phyloP scores from a whole-genome alignment of 2,113 vertebrate genomes.

The Scartelaos histophorus region DNA sequence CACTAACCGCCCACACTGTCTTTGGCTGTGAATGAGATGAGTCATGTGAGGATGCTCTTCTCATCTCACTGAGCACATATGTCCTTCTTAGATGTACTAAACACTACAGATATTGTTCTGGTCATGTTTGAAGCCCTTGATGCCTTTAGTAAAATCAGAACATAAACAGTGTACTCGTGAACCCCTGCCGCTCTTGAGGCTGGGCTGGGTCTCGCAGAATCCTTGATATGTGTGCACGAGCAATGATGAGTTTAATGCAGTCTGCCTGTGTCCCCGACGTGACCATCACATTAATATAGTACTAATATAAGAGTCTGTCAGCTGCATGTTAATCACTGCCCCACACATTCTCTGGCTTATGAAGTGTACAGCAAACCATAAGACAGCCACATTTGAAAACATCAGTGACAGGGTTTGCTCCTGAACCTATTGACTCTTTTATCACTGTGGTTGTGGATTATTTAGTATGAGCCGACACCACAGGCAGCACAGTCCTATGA shows the following conservation, averaged over 20 bases:
- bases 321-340: slow-evolving; percentile 67
- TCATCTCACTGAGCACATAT: slow-evolving; percentile 33
- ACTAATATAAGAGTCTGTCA: slow-evolving; percentile 60
- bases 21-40: slow-evolving; percentile 56
- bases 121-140: not conserved
- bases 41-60: slow-evolving; percentile 42
- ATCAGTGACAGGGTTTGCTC: slow-evolving; percentile 17
- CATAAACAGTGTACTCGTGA: slow-evolving; percentile 2
- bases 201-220: slow-evolving; percentile 54
- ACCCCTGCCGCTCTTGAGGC: slow-evolving; percentile 52
- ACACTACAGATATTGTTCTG: slow-evolving; percentile 26
- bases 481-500: not conserved
- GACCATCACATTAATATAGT: slow-evolving; percentile 72
- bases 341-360: slow-evolving; percentile 28
- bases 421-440: slow-evolving; percentile 28
- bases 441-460: not conserved
- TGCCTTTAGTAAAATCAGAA: not conserved
- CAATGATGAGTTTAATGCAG: slow-evolving; percentile 71
- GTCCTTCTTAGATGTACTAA: slow-evolving; percentile 16
- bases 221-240: slow-evolving; percentile 70
- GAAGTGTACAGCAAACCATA: slow-evolving; percentile 29
- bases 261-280: slow-evolving; percentile 71
- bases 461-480: not conserved
- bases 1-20: slow-evolving; percentile 44
- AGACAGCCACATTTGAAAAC: slow-evolving; percentile 17